Evolutionary conservation across 2,888 invertebrate species (phyloP), one percentile per base, ranked within the genome.

Genomic region (Megalurothrips usitatus): DNA sequence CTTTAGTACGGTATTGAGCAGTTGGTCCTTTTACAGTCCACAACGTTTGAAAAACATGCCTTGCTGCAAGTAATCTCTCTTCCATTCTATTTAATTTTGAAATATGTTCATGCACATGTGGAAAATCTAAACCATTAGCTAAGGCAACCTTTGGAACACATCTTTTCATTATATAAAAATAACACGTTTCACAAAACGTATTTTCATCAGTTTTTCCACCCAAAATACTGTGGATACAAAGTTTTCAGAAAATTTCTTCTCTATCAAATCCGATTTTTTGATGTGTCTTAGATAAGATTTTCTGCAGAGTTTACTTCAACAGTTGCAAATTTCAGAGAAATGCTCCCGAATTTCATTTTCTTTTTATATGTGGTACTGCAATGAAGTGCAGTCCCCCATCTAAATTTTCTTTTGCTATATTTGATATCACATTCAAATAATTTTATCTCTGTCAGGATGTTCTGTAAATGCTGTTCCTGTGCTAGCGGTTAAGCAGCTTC

Each of bases 31-130:
- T 79, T 17, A 80, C 19, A 8, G 81, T 81, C 58, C 82, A 49
- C 58, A 83, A 83, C 81, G 81, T 80, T 81, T 83, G 79, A 26
- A 83, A 83, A 43, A 82, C 82, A 80, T 82, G 79, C 79, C 83
- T 80, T 14, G 83, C 81, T 28, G 82, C 81, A 79, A 84, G 80
- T 28, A 83, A 82, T 80, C 83, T 81, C 82, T 83, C 83, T 81
- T 82, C 82, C 26, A 84, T 68, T 43, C 75, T 63, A 9, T 82
- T 80, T 81, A 84, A 80, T 23, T 47, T 63, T 80, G 75, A 63
- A 79, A 84, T 82, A n/a, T 81, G 28, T 26, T 78, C 28, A 68
- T 81, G 79, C 48, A 83, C 82, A 79, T 79, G 52, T 19, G 79
- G 82, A 81, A 82, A 83, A 79, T 81, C 43, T 28, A 83, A 81